Evolutionary conservation across 2,888 invertebrate genomes (phyloP), one percentile per base, ranked within the genome.

Genomic region (Watsonalla cultraria): DNA sequence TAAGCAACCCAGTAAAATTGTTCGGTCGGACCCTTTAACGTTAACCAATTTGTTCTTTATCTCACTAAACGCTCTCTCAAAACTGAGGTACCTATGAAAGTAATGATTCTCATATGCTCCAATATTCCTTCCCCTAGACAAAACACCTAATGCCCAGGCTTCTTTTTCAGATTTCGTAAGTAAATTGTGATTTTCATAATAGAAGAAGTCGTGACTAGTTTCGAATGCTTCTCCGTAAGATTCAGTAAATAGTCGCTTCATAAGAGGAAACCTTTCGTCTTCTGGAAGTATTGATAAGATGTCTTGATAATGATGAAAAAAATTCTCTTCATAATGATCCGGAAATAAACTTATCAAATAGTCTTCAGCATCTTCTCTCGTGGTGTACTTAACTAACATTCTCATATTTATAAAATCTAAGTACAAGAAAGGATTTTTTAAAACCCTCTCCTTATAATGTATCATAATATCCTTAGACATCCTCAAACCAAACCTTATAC

Each of bases 401-500:
- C 33, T 5, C 11, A 33, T 33, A 6, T 47, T 47, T 5, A 46
- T 14, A 46, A 46, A 46, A 46, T 46, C 14, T 14, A 24, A 15
- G 14, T 46, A 46, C 9, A 46, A 46, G 5, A 14, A 24, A 15
- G 13, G 11, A 11, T 46, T 46, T 5, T 24, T 8, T 6, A 54
- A 42, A 11, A 51, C 55, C 39, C 49, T 55, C 54, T 73, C 71
- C 57, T 73, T 73, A 0, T 66, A 56, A 59, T 54, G 67, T 61
- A 0, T 74, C 61, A 70, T 72, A 61, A 72, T 76, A 67, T 64
- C 71, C 70, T 60, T 70, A 35, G 61, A 81, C 51, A 77, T 60
- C 53, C 76, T 68, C 45, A 67, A 60, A 45, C 81, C 78, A 14
- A 81, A 61, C 52, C 9, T 35, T 1, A 14, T 33, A 11, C 45